A percentile compares a stretch with the other conserved stretches of the same genome.
These are phyloP conservation scores for Silurus asotus DNA, from an alignment of 2,113 vertebrate genomes.

Conservation along the genomic window DNA sequence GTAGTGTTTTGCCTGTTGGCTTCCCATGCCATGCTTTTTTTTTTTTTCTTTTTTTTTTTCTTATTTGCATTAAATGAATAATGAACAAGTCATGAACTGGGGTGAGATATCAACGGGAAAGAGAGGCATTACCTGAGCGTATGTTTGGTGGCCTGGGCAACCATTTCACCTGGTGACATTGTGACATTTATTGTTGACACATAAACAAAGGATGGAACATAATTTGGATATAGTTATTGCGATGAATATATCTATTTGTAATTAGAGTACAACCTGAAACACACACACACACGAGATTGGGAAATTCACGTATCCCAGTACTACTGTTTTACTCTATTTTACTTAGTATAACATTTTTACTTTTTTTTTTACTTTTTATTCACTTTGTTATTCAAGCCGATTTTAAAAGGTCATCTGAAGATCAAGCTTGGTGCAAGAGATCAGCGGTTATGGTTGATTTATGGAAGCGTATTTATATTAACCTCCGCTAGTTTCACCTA, in stretches of 20 bases:
- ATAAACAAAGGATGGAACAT: not conserved
- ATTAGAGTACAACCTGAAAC: not conserved
- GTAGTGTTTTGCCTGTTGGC: not conserved
- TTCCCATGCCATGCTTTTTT: not conserved
- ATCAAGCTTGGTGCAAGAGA: not conserved
- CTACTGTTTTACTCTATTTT: no score
- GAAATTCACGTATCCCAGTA: no score
- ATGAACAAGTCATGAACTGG: constrained; percentile 20
- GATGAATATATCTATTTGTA: not conserved
- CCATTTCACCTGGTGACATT: not conserved
- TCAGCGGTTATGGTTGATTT: not conserved
- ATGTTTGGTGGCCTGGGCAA: not conserved
- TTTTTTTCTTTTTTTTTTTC: constrained; percentile 30
- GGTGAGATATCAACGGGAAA: constrained; percentile 28
- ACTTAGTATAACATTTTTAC: no score
- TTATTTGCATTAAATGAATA: constrained; percentile 28
- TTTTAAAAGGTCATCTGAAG: not conserved
- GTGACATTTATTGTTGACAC: not conserved
- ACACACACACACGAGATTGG: no score
- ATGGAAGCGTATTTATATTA: not conserved
- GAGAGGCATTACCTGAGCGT: not conserved
- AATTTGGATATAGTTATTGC: not conserved
- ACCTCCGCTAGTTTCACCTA: no score
- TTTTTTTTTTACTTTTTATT: no score
- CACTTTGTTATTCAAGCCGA: no score